These are phyloP conservation scores for Lamprotornis superbus DNA, from an alignment of 2,113 vertebrate species.

Conservation along the genomic window DNA sequence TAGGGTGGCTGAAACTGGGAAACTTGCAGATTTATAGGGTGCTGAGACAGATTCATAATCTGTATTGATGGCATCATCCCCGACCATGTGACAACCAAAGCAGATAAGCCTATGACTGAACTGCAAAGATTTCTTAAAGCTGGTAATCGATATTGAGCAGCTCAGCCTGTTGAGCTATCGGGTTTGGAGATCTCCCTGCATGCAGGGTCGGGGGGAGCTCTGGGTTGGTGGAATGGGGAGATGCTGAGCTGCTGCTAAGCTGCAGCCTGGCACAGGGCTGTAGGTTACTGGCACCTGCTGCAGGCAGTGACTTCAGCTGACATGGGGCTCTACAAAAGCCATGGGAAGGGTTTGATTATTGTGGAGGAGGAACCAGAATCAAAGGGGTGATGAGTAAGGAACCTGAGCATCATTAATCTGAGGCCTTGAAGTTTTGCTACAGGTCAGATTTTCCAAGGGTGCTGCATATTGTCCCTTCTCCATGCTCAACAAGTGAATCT, in stretches of 20 bases:
- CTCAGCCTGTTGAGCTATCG: background rate
- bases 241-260: background rate
- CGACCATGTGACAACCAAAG: constrained; percentile 39
- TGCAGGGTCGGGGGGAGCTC: background rate
- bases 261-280: background rate
- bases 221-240: background rate
- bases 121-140: constrained; percentile 68
- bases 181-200: background rate
- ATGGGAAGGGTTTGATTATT: background rate
- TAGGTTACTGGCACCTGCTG: background rate
- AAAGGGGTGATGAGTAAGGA: background rate
- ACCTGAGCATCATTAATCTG: background rate
- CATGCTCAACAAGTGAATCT: background rate
- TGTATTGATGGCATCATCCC: constrained; percentile 55
- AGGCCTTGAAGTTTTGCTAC: background rate
- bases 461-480: background rate
- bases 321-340: background rate
- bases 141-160: constrained; percentile 49
- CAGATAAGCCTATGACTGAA: constrained; percentile 52
- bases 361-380: background rate
- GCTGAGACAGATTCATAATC: background rate
- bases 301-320: background rate
- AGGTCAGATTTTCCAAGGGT: background rate
- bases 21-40: constrained; percentile 38
- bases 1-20: constrained; percentile 17